These are phyloP conservation scores for Hypsopygia costalis DNA, from an alignment of 2,888 invertebrate species.

Conservation along the genomic window DNA sequence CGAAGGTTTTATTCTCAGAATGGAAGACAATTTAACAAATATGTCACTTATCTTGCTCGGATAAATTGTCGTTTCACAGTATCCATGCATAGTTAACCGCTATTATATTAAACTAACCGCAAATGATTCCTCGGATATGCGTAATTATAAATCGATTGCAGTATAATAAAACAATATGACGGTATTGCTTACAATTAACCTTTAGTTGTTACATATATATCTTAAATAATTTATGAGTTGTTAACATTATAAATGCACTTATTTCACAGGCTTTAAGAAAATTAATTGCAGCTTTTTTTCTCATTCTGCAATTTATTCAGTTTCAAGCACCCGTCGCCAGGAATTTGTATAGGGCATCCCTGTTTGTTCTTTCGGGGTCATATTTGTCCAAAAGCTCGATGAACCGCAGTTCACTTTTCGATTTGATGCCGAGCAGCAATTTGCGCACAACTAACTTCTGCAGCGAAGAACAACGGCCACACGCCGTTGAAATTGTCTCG, in stretches of 20 bases:
- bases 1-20: slow-evolving; percentile 21
- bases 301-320: slow-evolving; percentile 17
- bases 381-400: slow-evolving; percentile 84
- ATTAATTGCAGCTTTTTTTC: background rate
- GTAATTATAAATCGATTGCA: slow-evolving; percentile 11
- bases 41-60: slow-evolving; percentile 28
- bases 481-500: slow-evolving; percentile 84
- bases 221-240: slow-evolving; percentile 11
- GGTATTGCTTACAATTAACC: background rate
- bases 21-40: slow-evolving; percentile 20
- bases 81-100: slow-evolving; percentile 15
- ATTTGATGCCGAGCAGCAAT: slow-evolving; percentile 84
- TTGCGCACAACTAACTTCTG: slow-evolving; percentile 82
- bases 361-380: slow-evolving; percentile 84
- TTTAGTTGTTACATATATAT: slow-evolving; percentile 1
- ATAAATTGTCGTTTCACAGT: slow-evolving; percentile 25
- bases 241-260: slow-evolving; percentile 32
- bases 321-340: slow-evolving; percentile 67
- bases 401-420: slow-evolving; percentile 85
- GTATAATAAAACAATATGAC: background rate
- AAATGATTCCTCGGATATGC: slow-evolving; percentile 4
- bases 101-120: slow-evolving; percentile 12
- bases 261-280: slow-evolving; percentile 19
- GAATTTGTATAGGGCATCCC: slow-evolving; percentile 80
- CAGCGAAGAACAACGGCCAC: slow-evolving; percentile 83